Conservation (phyloP, 1,140 invertebrate species). For the Euglossa dilemma region DNA sequence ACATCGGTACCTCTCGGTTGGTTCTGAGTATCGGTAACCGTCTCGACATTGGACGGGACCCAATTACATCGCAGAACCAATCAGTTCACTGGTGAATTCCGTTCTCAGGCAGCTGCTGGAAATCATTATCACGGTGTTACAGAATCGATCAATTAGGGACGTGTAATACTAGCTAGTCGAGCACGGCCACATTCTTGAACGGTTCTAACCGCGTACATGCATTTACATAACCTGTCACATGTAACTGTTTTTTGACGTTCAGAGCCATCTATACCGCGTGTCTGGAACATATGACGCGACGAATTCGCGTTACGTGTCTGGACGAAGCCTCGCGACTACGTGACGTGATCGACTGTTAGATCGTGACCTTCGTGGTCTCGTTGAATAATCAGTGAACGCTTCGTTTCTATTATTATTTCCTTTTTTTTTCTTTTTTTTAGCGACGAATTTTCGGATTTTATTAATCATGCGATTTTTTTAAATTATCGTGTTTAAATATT, state of each 20-base stretch:
- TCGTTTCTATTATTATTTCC: background rate
- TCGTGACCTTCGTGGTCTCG: background rate
- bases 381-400: background rate
- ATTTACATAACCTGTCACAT: constrained; percentile 16
- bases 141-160: constrained; percentile 3
- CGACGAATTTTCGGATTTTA: background rate
- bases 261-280: background rate
- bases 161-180: background rate
- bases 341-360: background rate
- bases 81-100: background rate
- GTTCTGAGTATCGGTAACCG: background rate
- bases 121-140: background rate
- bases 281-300: background rate
- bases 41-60: background rate
- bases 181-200: background rate
- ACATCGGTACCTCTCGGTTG: no score
- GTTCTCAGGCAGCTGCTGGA: background rate
- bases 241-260: background rate
- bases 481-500: no score
- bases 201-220: background rate
- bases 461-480: no score
- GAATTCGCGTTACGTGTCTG: background rate
- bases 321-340: background rate
- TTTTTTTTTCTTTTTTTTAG: background rate
- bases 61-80: background rate